phyloP scores from a whole-genome alignment of 1,140 invertebrate genomes.

The Bombus waltoni region DNA sequence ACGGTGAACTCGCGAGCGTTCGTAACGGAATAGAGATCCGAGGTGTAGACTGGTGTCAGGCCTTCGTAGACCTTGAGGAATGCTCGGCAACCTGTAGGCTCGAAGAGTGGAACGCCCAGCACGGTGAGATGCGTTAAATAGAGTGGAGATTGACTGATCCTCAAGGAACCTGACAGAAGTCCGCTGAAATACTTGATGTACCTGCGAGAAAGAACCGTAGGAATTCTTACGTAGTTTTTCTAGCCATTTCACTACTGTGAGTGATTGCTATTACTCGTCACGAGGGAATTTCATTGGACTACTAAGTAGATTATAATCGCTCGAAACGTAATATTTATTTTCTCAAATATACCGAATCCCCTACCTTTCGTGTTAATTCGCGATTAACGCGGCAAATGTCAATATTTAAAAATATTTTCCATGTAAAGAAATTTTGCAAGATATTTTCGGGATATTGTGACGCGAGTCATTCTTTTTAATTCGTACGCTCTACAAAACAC shows the following conservation, averaged over 20 bases:
- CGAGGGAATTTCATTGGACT: no score
- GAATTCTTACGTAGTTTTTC: background rate
- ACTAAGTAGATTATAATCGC: no score
- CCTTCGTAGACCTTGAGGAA: slow-evolving; percentile 94
- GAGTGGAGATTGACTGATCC: slow-evolving; percentile 93
- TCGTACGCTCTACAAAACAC: no score
- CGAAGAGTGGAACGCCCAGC: slow-evolving; percentile 91
- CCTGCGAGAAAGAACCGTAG: slow-evolving; percentile 80
- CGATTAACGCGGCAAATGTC: no score
- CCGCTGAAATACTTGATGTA: slow-evolving; percentile 95
- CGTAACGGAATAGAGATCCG: slow-evolving; percentile 83
- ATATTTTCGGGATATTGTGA: no score
- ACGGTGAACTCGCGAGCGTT: slow-evolving; percentile 87
- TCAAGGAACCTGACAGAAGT: slow-evolving; percentile 92
- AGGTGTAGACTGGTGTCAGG: slow-evolving; percentile 93
- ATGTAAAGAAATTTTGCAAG: no score
- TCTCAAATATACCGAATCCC: no score
- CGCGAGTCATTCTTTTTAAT: no score
- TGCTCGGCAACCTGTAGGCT: slow-evolving; percentile 88
- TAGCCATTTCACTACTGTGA: background rate
- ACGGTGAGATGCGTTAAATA: slow-evolving; percentile 94
- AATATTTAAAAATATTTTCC: no score
- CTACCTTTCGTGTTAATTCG: no score
- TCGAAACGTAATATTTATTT: no score
- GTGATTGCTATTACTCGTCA: background rate